Evolutionary conservation across 1,140 invertebrate species (phyloP), one percentile per base, ranked within the genome.

Genomic region (Drosophila equinoxialis): DNA sequence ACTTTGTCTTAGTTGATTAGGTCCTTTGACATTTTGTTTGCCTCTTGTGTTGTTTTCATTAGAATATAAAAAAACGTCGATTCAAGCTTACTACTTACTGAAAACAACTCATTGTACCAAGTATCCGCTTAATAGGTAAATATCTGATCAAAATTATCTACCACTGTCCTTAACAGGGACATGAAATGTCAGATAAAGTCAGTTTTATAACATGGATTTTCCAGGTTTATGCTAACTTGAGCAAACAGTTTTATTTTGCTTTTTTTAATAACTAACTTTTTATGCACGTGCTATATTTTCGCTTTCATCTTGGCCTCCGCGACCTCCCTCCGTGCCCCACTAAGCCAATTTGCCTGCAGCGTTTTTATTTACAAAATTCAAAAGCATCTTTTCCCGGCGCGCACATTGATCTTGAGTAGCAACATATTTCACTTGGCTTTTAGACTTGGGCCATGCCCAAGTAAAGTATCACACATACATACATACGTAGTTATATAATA

Each of bases 331-430:
- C 17, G 1, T 11, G 0, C 26, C 26, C 26, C 17, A 51, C 45
- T 51, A 23, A 8, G 45, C 45, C 45, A 17, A 51, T 11, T 30
- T 51, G 45, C 45, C 45, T 51, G 45, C 10, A 51, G 45, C 45
- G 13, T 23, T 23, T 51, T 51, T 23, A 14, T 51, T 20, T 51
- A 10, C 17, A 23, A 51, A 51, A 51, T 51, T 51, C 45, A 51
- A 51, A 51, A 51, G 45, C 45, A 45, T 17, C 14, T 51, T 61
- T 17, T 60, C 35, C 26, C 66, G 45, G 17, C 45, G 11, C 30
- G 20, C 51, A 8, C 58, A 68, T 61, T 68, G 66, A 68, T 68
- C 58, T 62, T 61, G 65, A 42, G 54, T 14, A 26, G 33, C 23
- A 62, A 39, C 58, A 68, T 54, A 60, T 61, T 60, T 68, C 17